phyloP scores from a whole-genome alignment of 2,888 invertebrate genomes.

The Spodoptera picta region DNA sequence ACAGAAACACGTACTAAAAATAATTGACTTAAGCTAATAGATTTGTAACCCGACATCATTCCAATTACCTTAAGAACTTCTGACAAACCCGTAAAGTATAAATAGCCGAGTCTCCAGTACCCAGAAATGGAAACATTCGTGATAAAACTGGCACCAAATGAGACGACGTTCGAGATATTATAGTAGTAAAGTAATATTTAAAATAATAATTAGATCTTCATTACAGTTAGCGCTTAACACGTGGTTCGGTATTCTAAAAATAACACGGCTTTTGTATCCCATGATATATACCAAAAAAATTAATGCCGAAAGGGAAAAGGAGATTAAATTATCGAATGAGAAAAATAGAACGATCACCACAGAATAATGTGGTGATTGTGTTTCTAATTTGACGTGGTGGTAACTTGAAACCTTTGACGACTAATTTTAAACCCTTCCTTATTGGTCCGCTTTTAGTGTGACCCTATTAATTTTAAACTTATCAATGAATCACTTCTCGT shows the following conservation, averaged over 20 bases:
- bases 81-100: slow-evolving; percentile 28
- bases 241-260: slow-evolving; percentile 52
- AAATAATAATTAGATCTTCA: slow-evolving; percentile 41
- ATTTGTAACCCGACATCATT: slow-evolving; percentile 24
- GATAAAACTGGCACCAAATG: slow-evolving; percentile 59
- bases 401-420: too few species aligned
- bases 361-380: too few species aligned
- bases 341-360: too few species aligned
- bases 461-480: too few species aligned
- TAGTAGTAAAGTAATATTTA: slow-evolving; percentile 60
- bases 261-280: neutral
- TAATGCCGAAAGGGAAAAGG: too few species aligned
- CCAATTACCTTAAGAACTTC: slow-evolving; percentile 20
- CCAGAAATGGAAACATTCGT: slow-evolving; percentile 57
- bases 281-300: too few species aligned
- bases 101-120: slow-evolving; percentile 43
- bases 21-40: slow-evolving; percentile 2
- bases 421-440: too few species aligned
- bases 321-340: too few species aligned
- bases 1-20: too few species aligned
- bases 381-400: too few species aligned
- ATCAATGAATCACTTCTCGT: too few species aligned
- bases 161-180: slow-evolving; percentile 60
- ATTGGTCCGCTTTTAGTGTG: too few species aligned
- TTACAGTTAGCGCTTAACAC: slow-evolving; percentile 54